Evolutionary conservation across 2,113 vertebrate genomes (phyloP).

Genomic region (Python bivittatus): DNA sequence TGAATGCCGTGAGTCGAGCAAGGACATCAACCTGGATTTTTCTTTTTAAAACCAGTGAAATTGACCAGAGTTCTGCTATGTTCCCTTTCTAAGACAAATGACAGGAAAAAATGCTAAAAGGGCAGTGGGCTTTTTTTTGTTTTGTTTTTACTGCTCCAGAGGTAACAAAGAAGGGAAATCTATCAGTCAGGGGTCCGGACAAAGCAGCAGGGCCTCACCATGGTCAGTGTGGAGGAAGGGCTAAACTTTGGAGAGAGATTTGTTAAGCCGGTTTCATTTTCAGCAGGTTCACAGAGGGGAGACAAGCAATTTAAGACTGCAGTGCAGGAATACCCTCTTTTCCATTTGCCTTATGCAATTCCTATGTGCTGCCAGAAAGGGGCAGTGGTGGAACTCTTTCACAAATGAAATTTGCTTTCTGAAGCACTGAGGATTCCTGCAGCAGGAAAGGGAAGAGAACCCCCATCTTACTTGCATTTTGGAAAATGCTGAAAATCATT

Average conservation of each 20-base stretch:
- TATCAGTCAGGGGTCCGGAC: too few relatives aligned
- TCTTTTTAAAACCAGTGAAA: too few relatives aligned
- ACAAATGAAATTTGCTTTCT: not conserved
- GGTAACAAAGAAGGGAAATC: too few relatives aligned
- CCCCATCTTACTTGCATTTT: not conserved
- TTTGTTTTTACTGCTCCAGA: too few relatives aligned
- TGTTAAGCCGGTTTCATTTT: not conserved
- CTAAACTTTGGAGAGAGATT: not conserved
- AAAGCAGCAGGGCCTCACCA: too few relatives aligned
- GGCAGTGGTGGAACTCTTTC: not conserved
- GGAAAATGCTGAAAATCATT: not conserved
- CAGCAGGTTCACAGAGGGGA: not conserved
- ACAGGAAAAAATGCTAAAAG: too few relatives aligned
- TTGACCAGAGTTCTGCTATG: too few relatives aligned
- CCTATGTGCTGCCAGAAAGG: not conserved
- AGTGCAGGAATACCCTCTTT: not conserved
- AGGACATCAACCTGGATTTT: too few relatives aligned
- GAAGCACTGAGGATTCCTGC: not conserved
- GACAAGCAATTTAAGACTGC: not conserved
- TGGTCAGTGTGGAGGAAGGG: not conserved
- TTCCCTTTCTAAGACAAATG: too few relatives aligned
- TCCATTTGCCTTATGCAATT: not conserved
- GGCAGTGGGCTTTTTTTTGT: too few relatives aligned
- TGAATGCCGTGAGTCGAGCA: too few relatives aligned
- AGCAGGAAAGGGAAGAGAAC: not conserved